Percentiles rank a stretch among this genome's conserved stretches.
Conservation (phyloP, 2,888 invertebrate genomes). For the Sthenelais limicola region DNA sequence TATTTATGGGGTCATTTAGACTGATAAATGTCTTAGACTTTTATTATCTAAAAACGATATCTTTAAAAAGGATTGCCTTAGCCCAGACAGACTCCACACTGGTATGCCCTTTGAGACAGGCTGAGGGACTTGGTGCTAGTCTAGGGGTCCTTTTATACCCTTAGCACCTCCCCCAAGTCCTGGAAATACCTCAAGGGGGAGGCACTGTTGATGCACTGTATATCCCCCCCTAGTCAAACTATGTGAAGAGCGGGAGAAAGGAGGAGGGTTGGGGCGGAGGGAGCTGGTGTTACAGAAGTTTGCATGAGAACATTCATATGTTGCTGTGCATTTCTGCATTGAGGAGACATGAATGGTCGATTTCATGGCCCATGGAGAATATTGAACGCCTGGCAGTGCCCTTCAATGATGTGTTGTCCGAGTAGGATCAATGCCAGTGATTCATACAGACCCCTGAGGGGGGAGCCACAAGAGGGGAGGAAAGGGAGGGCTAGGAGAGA, state of each 20-base stretch:
- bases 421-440: conserved; percentile 9
- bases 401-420: conserved; percentile 16
- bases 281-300: not conserved
- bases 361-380: not conserved
- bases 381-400: conserved; percentile 17
- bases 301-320: not conserved
- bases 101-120: too few relatives aligned
- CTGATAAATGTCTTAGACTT: too few relatives aligned
- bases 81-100: too few relatives aligned
- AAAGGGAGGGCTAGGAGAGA: not conserved
- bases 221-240: too few relatives aligned
- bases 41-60: too few relatives aligned
- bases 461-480: not conserved
- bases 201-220: too few relatives aligned
- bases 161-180: too few relatives aligned
- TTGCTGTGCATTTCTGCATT: not conserved
- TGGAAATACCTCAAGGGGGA: too few relatives aligned
- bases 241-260: conserved; percentile 2
- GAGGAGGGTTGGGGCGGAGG: not conserved
- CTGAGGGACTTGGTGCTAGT: too few relatives aligned
- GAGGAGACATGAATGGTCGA: not conserved
- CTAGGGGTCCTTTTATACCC: too few relatives aligned
- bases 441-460: not conserved
- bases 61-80: too few relatives aligned
- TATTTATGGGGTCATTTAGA: too few relatives aligned